Percentiles rank a stretch among this genome's conserved stretches.
Conservation (phyloP, 1,140 invertebrate species). For the Linepithema humile region DNA sequence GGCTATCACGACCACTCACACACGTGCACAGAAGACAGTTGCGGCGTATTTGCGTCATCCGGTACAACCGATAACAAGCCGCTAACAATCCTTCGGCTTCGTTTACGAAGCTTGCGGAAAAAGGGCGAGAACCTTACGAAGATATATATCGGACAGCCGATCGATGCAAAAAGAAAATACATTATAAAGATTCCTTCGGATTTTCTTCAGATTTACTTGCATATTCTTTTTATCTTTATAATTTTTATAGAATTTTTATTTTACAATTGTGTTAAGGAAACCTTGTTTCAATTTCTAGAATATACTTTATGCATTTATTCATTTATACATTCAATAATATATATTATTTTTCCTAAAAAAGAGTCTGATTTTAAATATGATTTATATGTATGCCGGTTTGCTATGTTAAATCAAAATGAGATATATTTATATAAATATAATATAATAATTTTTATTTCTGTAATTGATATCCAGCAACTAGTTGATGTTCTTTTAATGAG, state of each 20-base stretch:
- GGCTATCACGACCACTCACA: constrained; percentile 11
- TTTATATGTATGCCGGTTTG: too few relatives aligned
- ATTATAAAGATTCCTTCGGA: constrained; percentile 71
- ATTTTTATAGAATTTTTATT: not conserved
- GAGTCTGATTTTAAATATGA: not conserved
- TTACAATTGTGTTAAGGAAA: not conserved
- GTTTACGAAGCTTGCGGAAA: not conserved
- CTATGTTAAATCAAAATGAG: too few relatives aligned
- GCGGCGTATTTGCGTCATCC: constrained; percentile 56
- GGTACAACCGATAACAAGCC: constrained; percentile 54
- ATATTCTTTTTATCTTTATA: not conserved
- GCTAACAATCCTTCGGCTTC: constrained; percentile 64
- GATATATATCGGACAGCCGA: not conserved
- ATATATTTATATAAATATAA: too few relatives aligned
- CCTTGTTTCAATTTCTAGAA: not conserved
- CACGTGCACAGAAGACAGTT: not conserved
- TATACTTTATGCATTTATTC: not conserved
- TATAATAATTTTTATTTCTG: too few relatives aligned
- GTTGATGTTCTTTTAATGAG: too few relatives aligned
- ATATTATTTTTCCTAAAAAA: not conserved
- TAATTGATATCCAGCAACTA: too few relatives aligned
- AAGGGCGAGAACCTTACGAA: not conserved
- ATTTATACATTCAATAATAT: not conserved
- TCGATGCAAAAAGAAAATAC: constrained; percentile 48
- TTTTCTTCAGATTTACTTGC: not conserved